These are phyloP conservation scores for Acleris sparsana DNA, from an alignment of 2,888 invertebrate species.

Conservation along the genomic window DNA sequence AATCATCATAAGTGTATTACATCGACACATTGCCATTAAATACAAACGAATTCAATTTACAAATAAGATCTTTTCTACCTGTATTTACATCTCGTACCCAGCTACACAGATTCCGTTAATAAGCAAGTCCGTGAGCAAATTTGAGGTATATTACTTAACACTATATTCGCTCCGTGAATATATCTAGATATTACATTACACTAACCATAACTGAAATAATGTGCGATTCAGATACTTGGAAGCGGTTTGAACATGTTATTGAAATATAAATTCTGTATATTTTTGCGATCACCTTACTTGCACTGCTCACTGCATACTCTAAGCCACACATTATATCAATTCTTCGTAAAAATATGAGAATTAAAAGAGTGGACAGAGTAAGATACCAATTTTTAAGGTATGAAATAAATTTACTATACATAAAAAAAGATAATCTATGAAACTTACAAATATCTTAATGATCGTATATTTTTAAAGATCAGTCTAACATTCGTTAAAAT, in stretches of 20 bases:
- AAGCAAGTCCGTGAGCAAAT: constrained; percentile 63
- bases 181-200: constrained; percentile 22
- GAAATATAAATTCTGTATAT: neutral
- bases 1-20: constrained; percentile 75
- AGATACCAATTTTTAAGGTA: constrained; percentile 52
- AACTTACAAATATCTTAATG: constrained; percentile 69
- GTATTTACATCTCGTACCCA: constrained; percentile 72
- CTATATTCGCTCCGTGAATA: constrained; percentile 52
- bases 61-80: constrained; percentile 68
- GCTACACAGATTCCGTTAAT: constrained; percentile 47
- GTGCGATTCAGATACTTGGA: constrained; percentile 9
- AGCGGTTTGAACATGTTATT: neutral
- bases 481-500: constrained; percentile 83
- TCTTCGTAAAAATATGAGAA: constrained; percentile 61
- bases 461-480: constrained; percentile 80
- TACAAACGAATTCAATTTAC: constrained; percentile 67
- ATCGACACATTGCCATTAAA: constrained; percentile 80
- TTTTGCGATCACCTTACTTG: constrained; percentile 1
- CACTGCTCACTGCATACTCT: neutral
- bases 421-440: constrained; percentile 64
- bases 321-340: constrained; percentile 45
- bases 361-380: constrained; percentile 72
- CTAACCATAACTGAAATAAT: constrained; percentile 26
- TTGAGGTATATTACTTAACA: constrained; percentile 49
- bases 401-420: constrained; percentile 56